Evolutionary conservation across 2,797 vertebrate species (phyloP).

Genomic region (Phrynocephalus vlangalii): DNA sequence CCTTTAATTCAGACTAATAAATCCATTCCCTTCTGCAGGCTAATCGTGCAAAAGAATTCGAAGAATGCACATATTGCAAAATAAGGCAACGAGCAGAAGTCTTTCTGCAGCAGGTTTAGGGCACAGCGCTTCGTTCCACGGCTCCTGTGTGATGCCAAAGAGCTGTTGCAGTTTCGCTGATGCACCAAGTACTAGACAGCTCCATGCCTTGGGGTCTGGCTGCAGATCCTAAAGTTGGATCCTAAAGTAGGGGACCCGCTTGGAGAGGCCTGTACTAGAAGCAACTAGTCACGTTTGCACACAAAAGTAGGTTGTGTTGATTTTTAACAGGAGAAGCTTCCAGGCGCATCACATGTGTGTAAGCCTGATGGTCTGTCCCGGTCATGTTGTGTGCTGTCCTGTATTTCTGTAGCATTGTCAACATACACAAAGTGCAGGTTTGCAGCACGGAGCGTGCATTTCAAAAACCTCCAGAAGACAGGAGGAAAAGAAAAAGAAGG

Average conservation of each 20-base stretch:
- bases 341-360: too few relatives aligned
- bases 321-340: not conserved
- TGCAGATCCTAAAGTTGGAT: too few relatives aligned
- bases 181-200: not conserved
- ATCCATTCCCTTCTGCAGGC: conserved; percentile 54
- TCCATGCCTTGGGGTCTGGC: too few relatives aligned
- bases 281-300: not conserved
- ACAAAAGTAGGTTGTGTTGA: not conserved
- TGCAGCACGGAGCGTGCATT: too few relatives aligned
- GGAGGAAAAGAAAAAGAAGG: too few relatives aligned
- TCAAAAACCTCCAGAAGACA: not conserved
- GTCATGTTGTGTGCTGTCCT: too few relatives aligned
- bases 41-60: conserved; percentile 56
- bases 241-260: too few relatives aligned
- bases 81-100: conserved; percentile 21
- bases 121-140: not conserved
- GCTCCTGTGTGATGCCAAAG: not conserved
- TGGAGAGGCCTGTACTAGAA: too few relatives aligned
- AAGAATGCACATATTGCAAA: conserved; percentile 57
- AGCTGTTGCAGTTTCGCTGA: not conserved
- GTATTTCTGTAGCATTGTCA: too few relatives aligned
- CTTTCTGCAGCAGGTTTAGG: too few relatives aligned
- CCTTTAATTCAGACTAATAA: conserved; percentile 31
- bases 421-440: too few relatives aligned
- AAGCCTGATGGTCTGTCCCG: too few relatives aligned